phyloP scores from a whole-genome alignment of 1,140 invertebrate genomes.

The Goniozus legneri region DNA sequence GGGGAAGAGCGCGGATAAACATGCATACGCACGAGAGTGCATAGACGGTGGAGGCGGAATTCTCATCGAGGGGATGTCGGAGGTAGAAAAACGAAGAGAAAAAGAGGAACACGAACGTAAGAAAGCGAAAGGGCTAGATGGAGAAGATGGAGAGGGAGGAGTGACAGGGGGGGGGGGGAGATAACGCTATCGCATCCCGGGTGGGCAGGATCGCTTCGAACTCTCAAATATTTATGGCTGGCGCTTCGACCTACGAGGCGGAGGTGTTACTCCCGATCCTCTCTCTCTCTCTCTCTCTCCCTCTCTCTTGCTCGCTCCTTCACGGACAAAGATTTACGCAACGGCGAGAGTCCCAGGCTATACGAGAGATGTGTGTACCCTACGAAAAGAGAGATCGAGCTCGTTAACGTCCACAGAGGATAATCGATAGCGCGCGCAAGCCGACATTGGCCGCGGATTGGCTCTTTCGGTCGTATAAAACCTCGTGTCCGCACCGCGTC shows the following conservation, averaged over 20 bases:
- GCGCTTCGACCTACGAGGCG: conserved; percentile 41
- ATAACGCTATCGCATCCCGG: conserved; percentile 30
- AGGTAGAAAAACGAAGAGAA: too few species aligned
- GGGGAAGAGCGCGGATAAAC: too few species aligned
- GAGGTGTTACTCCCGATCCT: conserved; percentile 35
- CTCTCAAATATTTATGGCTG: conserved; percentile 50
- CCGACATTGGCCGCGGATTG: neutral
- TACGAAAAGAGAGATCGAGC: conserved; percentile 29
- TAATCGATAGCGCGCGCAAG: conserved; percentile 24
- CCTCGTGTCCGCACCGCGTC: too few species aligned
- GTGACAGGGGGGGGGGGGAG: neutral
- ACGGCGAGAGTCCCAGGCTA: too few species aligned
- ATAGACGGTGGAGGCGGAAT: too few species aligned
- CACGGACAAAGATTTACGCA: conserved; percentile 43
- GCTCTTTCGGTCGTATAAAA: too few species aligned
- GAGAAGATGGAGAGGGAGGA: neutral
- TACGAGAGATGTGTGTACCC: too few species aligned
- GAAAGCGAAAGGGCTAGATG: neutral
- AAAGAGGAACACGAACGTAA: too few species aligned
- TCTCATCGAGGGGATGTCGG: too few species aligned
- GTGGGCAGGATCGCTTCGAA: conserved; percentile 41
- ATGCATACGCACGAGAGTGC: too few species aligned
- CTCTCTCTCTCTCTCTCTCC: too few species aligned
- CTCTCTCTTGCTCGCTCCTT: too few species aligned
- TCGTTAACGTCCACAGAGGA: conserved; percentile 26